phyloP scores from a whole-genome alignment of 2,888 invertebrate genomes.

The Agonopterix subpropinquella region DNA sequence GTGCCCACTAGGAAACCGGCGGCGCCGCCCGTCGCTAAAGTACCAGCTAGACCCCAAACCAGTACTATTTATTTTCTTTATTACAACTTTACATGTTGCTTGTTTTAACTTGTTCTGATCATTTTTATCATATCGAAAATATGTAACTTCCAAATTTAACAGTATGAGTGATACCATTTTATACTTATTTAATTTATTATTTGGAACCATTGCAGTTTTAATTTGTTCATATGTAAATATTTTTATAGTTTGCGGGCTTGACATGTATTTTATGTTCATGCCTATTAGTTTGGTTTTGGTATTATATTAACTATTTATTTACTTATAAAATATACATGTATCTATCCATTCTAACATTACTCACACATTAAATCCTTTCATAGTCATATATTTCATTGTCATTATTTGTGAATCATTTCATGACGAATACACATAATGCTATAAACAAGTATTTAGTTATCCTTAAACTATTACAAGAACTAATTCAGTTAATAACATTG shows the following conservation, averaged over 20 bases:
- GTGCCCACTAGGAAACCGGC: conserved; percentile 56
- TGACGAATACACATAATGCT: too few species aligned
- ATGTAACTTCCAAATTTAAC: background rate
- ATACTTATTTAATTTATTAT: conserved; percentile 5
- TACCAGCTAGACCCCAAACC: conserved; percentile 79
- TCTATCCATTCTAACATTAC: background rate
- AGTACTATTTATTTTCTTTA: conserved; percentile 61
- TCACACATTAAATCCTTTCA: background rate
- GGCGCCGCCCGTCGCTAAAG: conserved; percentile 72
- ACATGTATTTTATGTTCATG: background rate
- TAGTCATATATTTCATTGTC: background rate
- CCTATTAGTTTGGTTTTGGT: background rate
- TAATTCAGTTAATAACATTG: too few species aligned
- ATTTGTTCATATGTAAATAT: background rate
- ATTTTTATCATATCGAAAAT: too few species aligned
- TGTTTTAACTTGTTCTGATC: conserved; percentile 16
- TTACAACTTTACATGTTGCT: conserved; percentile 24
- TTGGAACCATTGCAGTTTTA: conserved; percentile 34
- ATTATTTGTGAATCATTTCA: too few species aligned
- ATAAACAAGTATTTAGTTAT: too few species aligned
- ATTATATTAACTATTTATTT: conserved; percentile 3
- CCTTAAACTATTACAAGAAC: too few species aligned
- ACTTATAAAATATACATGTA: background rate
- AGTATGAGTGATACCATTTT: background rate
- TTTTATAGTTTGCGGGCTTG: background rate